Percentiles rank a stretch among this genome's conserved stretches.
Conservation (phyloP, 2,888 invertebrate species). For the Sinohyriopsis cumingii region DNA sequence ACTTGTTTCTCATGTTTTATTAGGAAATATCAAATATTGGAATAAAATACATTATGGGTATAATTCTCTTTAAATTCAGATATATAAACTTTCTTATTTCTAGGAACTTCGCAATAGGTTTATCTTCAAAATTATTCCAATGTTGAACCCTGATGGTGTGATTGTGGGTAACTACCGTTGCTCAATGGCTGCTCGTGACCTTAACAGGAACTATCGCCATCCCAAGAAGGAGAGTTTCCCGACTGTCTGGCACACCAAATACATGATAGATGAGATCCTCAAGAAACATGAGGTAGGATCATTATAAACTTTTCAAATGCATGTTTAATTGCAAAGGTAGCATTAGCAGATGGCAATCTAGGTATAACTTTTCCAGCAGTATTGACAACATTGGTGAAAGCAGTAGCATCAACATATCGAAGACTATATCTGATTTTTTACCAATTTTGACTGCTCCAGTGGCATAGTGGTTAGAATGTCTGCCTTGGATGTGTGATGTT, state of each 20-base stretch:
- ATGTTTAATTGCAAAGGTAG: neutral
- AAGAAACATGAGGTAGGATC: constrained; percentile 56
- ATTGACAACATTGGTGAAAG: too few species aligned
- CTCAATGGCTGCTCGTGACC: constrained; percentile 67
- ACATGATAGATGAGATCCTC: constrained; percentile 62
- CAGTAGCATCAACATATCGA: too few species aligned
- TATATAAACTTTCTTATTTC: constrained; percentile 1
- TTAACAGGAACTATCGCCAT: constrained; percentile 71
- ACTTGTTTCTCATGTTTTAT: too few species aligned
- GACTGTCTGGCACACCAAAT: constrained; percentile 67
- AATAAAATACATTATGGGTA: too few species aligned
- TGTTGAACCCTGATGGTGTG: constrained; percentile 72
- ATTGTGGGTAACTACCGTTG: constrained; percentile 71
- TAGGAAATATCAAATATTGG: too few species aligned
- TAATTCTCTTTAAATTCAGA: too few species aligned
- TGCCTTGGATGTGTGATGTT: too few species aligned
- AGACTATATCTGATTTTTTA: too few species aligned
- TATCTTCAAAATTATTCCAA: constrained; percentile 71
- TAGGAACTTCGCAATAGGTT: constrained; percentile 64
- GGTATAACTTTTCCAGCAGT: neutral
- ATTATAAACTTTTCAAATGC: too few species aligned
- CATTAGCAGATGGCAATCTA: neutral
- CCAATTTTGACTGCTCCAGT: too few species aligned
- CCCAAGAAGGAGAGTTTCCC: constrained; percentile 69
- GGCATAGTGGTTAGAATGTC: too few species aligned